These are phyloP conservation scores for Chamaea fasciata DNA, from an alignment of 2,113 vertebrate genomes.

Conservation along the genomic window DNA sequence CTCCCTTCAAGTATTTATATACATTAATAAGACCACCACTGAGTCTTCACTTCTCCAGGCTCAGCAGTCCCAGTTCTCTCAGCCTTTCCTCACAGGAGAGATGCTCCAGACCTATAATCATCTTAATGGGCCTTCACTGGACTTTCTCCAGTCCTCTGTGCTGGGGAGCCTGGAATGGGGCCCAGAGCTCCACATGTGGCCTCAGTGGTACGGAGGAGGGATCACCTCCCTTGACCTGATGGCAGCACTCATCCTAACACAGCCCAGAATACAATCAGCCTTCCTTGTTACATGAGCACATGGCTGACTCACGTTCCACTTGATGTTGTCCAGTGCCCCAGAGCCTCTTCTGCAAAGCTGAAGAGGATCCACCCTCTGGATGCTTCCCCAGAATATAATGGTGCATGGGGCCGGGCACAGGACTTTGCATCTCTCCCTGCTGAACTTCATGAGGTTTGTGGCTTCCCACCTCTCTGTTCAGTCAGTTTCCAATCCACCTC, in stretches of 20 bases:
- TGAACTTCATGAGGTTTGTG: background rate
- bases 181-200: background rate
- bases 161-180: background rate
- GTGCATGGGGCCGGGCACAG: background rate
- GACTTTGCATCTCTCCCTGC: background rate
- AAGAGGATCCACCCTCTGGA: background rate
- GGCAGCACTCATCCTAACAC: background rate
- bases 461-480: background rate
- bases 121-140: too few relatives aligned
- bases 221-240: background rate
- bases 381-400: background rate
- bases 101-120: background rate
- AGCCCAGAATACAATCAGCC: background rate
- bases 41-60: background rate
- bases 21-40: background rate
- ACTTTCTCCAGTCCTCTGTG: background rate
- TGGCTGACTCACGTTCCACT: rapidly evolving
- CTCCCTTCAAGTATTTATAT: background rate
- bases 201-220: background rate
- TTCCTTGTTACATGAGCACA: background rate
- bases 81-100: background rate
- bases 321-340: background rate
- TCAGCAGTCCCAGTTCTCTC: background rate
- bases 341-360: background rate
- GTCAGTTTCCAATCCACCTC: background rate